Evolutionary conservation across 2,888 invertebrate genomes (phyloP).

Genomic region (Oxycera nigricornis): DNA sequence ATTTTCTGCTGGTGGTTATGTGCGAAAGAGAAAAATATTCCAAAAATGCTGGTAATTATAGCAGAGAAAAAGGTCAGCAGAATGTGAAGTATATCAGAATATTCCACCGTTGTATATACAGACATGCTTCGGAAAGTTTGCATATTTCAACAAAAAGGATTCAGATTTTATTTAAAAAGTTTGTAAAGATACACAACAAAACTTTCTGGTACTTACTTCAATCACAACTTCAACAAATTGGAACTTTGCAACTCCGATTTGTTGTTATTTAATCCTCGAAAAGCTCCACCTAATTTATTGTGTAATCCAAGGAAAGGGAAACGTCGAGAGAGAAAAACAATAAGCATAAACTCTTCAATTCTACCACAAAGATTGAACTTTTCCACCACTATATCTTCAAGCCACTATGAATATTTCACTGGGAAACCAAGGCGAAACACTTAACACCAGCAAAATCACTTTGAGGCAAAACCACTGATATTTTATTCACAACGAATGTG

Average conservation of each 20-base stretch:
- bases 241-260: not conserved
- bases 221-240: not conserved
- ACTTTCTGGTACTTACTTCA: not conserved
- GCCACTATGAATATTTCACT: slow-evolving; percentile 1
- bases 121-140: not conserved
- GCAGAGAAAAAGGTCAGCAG: slow-evolving; percentile 26
- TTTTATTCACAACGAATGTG: not conserved
- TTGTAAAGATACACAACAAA: not conserved
- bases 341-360: not conserved
- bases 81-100: slow-evolving; percentile 18
- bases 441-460: not conserved
- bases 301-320: slow-evolving; percentile 20
- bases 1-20: not conserved
- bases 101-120: not conserved
- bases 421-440: not conserved
- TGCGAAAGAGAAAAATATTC: not conserved
- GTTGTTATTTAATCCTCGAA: slow-evolving; percentile 11
- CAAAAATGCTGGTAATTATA: not conserved
- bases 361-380: not conserved
- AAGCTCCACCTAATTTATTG: slow-evolving; percentile 39
- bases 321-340: not conserved
- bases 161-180: not conserved
- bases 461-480: not conserved
- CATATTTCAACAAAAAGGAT: not conserved
- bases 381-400: not conserved